phyloP scores from a whole-genome alignment of 2,888 invertebrate species.

The Linnaemya vulpina region DNA sequence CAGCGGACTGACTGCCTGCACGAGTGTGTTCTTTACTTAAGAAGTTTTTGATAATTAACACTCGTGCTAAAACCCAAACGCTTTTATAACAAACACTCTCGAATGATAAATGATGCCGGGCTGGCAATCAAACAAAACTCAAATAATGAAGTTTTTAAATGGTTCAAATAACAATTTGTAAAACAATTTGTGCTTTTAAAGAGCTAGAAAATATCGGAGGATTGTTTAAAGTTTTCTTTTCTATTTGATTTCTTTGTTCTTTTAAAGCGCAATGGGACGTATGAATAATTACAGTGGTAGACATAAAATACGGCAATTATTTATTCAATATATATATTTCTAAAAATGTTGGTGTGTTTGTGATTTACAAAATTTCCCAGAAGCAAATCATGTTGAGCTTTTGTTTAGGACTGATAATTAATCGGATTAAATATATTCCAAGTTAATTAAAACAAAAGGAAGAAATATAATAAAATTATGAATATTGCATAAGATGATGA shows the following conservation, averaged over 20 bases:
- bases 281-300: not conserved
- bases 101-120: conserved; percentile 52
- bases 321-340: too few species aligned
- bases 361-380: too few species aligned
- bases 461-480: too few species aligned
- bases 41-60: conserved; percentile 44
- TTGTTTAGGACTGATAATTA: too few species aligned
- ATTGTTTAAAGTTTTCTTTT: not conserved
- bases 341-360: too few species aligned
- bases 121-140: conserved; percentile 6
- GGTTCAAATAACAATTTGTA: not conserved
- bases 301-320: too few species aligned
- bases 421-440: too few species aligned
- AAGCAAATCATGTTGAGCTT: too few species aligned
- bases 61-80: not conserved
- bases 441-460: too few species aligned
- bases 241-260: not conserved
- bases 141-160: conserved; percentile 38
- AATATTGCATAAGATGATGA: not conserved
- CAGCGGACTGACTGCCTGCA: conserved; percentile 14
- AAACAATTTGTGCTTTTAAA: not conserved
- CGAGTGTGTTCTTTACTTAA: conserved; percentile 21
- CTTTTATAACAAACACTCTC: not conserved
- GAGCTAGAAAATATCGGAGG: not conserved
- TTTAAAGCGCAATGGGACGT: not conserved